These are phyloP conservation scores for Clinocottus analis DNA, from an alignment of 2,113 vertebrate species.

Conservation along the genomic window DNA sequence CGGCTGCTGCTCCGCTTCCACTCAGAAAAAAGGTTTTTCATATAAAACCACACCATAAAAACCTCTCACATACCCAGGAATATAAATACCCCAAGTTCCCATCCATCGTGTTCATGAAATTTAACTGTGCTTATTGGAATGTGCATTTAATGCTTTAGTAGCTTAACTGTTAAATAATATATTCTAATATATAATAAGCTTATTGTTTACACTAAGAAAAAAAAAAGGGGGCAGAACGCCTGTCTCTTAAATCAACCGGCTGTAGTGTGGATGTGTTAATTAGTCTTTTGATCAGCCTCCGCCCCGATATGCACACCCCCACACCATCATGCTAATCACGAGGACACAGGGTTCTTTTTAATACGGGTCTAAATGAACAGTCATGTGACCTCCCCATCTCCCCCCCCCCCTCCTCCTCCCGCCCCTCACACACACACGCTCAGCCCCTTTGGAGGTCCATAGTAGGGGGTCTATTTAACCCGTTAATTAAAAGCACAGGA, in stretches of 20 bases:
- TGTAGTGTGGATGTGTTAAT: slow-evolving; percentile 58
- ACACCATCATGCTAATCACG: slow-evolving; percentile 56
- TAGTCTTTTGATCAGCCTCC: slow-evolving; percentile 52
- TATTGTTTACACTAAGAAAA: neutral
- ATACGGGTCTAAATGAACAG: slow-evolving; percentile 62
- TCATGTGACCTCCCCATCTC: slow-evolving; percentile 63
- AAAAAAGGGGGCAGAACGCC: neutral
- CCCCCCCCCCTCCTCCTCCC: neutral
- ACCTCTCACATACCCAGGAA: neutral
- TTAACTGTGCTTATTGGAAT: neutral
- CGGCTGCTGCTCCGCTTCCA: slow-evolving; percentile 1
- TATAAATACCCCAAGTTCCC: neutral
- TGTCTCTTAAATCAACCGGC: slow-evolving; percentile 18
- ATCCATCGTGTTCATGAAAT: neutral
- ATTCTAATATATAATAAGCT: neutral
- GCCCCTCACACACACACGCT: slow-evolving; percentile 25
- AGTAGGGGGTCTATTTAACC: slow-evolving; percentile 81
- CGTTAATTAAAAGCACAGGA: slow-evolving; percentile 80
- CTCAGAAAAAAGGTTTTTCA: slow-evolving; percentile 4
- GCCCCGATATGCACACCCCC: slow-evolving; percentile 11
- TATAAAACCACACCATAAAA: slow-evolving; percentile 1
- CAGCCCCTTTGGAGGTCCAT: slow-evolving; percentile 56
- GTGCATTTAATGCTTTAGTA: neutral
- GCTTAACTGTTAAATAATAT: neutral
- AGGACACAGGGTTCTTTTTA: slow-evolving; percentile 69